Percentiles rank a stretch among this genome's conserved stretches.
Evolutionary conservation across 2,113 vertebrate species (phyloP).

Genomic region (Oenanthe oenanthe): DNA sequence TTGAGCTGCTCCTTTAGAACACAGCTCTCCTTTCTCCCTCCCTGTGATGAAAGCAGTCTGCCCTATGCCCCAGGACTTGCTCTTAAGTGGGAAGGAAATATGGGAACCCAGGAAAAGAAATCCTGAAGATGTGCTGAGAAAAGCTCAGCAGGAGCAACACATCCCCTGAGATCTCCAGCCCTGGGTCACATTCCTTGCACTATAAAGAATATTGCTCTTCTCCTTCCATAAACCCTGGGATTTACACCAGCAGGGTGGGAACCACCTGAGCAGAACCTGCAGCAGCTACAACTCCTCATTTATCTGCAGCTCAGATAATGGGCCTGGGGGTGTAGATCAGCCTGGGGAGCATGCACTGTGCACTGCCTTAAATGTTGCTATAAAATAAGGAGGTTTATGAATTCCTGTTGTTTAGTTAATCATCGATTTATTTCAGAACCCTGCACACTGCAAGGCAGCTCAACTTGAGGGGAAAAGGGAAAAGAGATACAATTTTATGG

Average conservation of each 20-base stretch:
- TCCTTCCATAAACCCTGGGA: background rate
- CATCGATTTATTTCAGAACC: background rate
- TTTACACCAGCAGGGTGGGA: background rate
- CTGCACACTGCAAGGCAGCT: background rate
- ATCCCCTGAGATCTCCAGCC: background rate
- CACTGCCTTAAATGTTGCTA: background rate
- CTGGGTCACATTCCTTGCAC: background rate
- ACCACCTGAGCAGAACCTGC: background rate
- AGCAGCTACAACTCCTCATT: background rate
- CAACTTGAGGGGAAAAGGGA: background rate
- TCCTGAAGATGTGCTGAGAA: background rate
- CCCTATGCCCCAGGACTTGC: background rate
- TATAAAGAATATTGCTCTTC: background rate
- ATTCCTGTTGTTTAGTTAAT: conserved; percentile 27
- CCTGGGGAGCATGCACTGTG: background rate
- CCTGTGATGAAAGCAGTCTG: background rate
- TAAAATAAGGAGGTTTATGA: conserved; percentile 39
- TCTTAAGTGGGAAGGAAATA: background rate
- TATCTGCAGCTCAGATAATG: background rate
- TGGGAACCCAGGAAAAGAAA: background rate
- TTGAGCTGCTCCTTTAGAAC: background rate
- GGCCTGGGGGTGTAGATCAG: background rate
- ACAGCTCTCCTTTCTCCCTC: background rate
- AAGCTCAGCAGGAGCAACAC: background rate
- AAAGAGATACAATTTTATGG: background rate